Evolutionary conservation across 2,797 vertebrate species (phyloP).

Genomic region (Acanthornis magna): DNA sequence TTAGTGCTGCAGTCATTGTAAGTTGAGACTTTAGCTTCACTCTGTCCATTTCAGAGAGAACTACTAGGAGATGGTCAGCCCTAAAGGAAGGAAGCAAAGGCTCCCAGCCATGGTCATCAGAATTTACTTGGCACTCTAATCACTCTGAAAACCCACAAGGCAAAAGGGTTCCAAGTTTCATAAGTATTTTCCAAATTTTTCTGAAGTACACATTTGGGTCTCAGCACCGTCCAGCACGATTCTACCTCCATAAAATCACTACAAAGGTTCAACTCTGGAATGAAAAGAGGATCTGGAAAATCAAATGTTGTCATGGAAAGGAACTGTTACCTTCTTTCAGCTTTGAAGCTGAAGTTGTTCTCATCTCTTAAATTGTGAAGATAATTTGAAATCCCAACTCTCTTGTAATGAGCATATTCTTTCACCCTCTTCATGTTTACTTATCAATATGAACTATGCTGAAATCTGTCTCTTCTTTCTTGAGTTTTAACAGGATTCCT

Average conservation of each 20-base stretch:
- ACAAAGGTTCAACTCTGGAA: background rate
- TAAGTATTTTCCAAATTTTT: background rate
- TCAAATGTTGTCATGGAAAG: background rate
- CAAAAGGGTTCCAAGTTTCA: background rate
- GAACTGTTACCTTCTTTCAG: background rate
- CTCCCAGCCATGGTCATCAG: background rate
- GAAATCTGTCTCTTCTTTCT: background rate
- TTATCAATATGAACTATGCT: background rate
- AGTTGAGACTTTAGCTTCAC: background rate
- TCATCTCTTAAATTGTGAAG: background rate
- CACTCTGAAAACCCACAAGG: background rate
- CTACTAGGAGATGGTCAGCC: background rate
- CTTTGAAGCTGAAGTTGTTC: background rate
- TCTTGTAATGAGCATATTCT: background rate
- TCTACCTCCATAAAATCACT: background rate
- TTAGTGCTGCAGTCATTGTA: background rate
- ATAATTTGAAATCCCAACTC: background rate
- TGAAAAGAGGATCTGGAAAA: background rate
- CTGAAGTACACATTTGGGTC: background rate
- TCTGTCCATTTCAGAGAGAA: background rate
- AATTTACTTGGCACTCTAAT: background rate
- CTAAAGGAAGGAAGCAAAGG: background rate
- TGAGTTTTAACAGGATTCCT: background rate
- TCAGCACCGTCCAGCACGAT: background rate
- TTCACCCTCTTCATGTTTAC: background rate